These are phyloP conservation scores for Eupristina koningsbergeri DNA, from an alignment of 1,140 invertebrate species.

Conservation along the genomic window DNA sequence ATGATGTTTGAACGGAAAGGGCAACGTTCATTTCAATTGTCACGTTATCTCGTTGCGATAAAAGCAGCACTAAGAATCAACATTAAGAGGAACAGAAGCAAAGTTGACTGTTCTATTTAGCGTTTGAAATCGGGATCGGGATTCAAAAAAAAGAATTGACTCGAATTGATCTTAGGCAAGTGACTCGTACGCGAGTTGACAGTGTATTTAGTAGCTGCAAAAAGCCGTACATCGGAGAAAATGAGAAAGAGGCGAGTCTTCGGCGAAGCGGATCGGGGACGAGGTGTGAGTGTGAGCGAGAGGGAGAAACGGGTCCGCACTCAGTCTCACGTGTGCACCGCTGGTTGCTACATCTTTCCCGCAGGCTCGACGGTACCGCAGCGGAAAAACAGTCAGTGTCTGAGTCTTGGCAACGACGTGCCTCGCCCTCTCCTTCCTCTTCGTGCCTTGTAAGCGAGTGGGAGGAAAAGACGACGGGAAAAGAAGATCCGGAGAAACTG, in stretches of 20 bases:
- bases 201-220: background rate
- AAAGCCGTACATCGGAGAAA: background rate
- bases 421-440: background rate
- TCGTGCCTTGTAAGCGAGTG: too few species aligned
- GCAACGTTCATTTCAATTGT: background rate
- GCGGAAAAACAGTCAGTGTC: conserved; percentile 26
- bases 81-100: too few species aligned
- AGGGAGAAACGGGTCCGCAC: conserved; percentile 1
- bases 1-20: background rate
- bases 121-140: too few species aligned
- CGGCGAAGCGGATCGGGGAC: background rate
- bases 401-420: conserved; percentile 11
- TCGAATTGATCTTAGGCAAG: background rate
- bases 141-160: too few species aligned
- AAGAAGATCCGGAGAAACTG: background rate
- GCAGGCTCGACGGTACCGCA: background rate
- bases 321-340: conserved; percentile 20
- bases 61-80: background rate
- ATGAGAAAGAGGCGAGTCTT: background rate
- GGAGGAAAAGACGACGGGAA: background rate
- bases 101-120: too few species aligned
- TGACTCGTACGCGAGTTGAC: background rate
- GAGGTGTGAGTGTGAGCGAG: background rate
- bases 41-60: background rate
- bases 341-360: background rate